phyloP scores from a whole-genome alignment of 2,797 vertebrate genomes.

The Phalanger gymnotis region DNA sequence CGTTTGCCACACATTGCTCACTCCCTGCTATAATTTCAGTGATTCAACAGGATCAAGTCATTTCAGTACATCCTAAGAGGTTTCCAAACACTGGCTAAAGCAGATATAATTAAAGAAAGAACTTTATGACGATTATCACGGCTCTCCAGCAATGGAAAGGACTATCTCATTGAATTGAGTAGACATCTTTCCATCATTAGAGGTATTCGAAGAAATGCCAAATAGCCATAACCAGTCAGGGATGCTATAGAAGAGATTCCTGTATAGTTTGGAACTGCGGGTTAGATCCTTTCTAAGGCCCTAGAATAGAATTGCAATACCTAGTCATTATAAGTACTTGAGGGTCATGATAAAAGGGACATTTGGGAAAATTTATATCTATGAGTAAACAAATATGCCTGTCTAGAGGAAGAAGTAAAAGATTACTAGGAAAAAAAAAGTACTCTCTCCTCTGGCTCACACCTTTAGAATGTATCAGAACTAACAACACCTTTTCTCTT shows the following conservation, averaged over 20 bases:
- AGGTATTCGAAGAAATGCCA: background rate
- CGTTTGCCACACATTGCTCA: background rate
- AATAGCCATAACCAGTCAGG: background rate
- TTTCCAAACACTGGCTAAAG: background rate
- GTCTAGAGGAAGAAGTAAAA: background rate
- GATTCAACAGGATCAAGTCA: background rate
- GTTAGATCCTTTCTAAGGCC: background rate
- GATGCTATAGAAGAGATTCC: background rate
- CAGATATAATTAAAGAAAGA: background rate
- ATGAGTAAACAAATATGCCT: background rate
- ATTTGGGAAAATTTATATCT: background rate
- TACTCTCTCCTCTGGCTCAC: background rate
- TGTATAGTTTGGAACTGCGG: background rate
- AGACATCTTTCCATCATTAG: background rate
- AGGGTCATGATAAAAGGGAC: background rate
- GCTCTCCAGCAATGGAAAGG: background rate
- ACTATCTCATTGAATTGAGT: background rate
- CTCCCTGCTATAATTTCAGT: background rate
- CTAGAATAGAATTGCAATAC: background rate
- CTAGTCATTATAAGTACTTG: background rate
- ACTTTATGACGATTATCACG: background rate
- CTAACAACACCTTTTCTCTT: background rate
- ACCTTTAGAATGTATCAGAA: background rate
- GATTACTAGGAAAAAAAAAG: background rate
- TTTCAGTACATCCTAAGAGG: background rate